These are phyloP conservation scores for Epizoanthus scotinus DNA, from an alignment of 92 coral and sea anemone species.

Conservation along the genomic window DNA sequence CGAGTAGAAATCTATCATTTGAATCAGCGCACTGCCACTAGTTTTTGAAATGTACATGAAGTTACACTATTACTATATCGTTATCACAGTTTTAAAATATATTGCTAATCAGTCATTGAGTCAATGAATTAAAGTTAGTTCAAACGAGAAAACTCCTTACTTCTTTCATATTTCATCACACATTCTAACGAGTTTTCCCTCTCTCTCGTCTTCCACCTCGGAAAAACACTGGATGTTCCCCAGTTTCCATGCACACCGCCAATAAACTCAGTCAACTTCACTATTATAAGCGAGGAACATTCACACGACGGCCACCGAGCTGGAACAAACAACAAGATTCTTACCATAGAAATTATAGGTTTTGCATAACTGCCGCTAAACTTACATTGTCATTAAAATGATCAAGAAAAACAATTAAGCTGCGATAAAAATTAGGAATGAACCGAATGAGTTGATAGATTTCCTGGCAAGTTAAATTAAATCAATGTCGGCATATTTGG, in stretches of 20 bases:
- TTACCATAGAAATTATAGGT: neutral
- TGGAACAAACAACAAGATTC: slow-evolving; percentile 19
- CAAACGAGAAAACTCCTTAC: neutral
- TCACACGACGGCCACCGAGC: neutral
- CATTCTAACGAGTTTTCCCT: neutral
- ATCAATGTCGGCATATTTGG: neutral
- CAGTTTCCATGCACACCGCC: neutral
- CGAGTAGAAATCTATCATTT: too few relatives aligned
- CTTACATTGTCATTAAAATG: slow-evolving; percentile 32
- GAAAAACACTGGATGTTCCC: neutral
- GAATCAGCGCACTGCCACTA: too few relatives aligned
- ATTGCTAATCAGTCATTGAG: too few relatives aligned
- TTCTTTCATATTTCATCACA: neutral
- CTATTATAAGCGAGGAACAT: neutral
- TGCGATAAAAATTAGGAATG: slow-evolving; percentile 7
- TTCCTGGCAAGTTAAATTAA: neutral
- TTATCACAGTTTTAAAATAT: neutral
- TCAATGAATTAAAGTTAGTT: neutral
- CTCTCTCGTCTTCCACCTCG: neutral
- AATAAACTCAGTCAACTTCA: slow-evolving; percentile 1
- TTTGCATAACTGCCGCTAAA: slow-evolving; percentile 6
- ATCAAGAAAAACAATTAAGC: slow-evolving; percentile 20
- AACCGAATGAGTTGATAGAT: neutral
- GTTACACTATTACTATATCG: neutral
- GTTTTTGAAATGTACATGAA: too few relatives aligned